These are phyloP conservation scores for Sarcophaga subvicina DNA, from an alignment of 2,888 invertebrate genomes.

Conservation along the genomic window DNA sequence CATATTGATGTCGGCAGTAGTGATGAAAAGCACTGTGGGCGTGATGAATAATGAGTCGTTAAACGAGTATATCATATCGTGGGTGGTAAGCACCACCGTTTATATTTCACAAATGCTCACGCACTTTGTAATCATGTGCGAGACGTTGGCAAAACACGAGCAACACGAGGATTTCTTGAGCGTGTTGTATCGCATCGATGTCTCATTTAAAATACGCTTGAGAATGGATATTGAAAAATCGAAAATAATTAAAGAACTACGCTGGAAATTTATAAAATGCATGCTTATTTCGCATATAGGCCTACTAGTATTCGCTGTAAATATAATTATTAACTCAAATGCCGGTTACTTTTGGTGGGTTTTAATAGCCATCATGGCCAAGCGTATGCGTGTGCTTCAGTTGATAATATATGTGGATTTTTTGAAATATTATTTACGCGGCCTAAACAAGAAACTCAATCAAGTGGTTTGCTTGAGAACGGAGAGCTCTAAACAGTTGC, in stretches of 20 bases:
- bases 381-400: conserved; percentile 64
- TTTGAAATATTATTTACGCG: conserved; percentile 32
- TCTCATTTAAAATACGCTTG: conserved; percentile 56
- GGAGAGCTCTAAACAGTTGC: conserved; percentile 40
- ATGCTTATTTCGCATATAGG: conserved; percentile 9
- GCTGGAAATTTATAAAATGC: conserved; percentile 2
- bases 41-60: conserved; percentile 28
- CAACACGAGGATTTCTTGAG: conserved; percentile 64
- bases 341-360: conserved; percentile 45
- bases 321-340: not conserved
- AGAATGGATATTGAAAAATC: conserved; percentile 34
- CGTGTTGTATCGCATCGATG: conserved; percentile 53
- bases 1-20: conserved; percentile 8
- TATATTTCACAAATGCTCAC: conserved; percentile 61
- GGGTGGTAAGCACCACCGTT: conserved; percentile 60
- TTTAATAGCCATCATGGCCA: conserved; percentile 59
- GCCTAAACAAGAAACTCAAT: conserved; percentile 60
- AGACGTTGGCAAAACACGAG: conserved; percentile 52
- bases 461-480: conserved; percentile 66
- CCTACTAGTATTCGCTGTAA: conserved; percentile 24
- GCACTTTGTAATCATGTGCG: conserved; percentile 64
- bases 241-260: not conserved
- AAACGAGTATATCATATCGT: conserved; percentile 60
- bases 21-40: conserved; percentile 40
- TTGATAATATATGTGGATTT: conserved; percentile 59